Evolutionary conservation across 1,140 invertebrate species (phyloP).

Genomic region (Eueides isabella): DNA sequence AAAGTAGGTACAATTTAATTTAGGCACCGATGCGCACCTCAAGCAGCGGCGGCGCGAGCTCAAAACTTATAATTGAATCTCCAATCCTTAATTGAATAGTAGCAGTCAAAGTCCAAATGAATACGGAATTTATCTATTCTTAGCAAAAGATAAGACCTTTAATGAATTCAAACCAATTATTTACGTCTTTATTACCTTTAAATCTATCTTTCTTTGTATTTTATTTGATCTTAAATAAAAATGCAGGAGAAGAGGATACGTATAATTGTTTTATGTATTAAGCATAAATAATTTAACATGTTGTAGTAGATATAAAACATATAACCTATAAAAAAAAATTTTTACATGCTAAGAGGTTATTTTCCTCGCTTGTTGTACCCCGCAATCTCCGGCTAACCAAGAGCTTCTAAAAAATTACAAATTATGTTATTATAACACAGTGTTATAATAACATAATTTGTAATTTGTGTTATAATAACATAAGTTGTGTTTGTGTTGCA

Average conservation of each 20-base stretch:
- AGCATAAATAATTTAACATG: background rate
- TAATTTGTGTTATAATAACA: no score
- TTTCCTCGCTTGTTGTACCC: no score
- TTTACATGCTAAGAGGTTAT: no score
- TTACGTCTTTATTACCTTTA: conserved; percentile 12
- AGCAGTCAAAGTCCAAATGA: conserved; percentile 62
- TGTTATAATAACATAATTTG: no score
- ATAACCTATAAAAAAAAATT: no score
- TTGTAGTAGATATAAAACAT: background rate
- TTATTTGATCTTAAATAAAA: conserved; percentile 14
- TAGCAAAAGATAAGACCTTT: conserved; percentile 25
- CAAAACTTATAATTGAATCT: conserved; percentile 71
- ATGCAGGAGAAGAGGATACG: background rate
- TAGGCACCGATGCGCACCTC: conserved; percentile 52
- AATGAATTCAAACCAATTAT: conserved; percentile 23
- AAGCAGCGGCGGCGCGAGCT: conserved; percentile 46
- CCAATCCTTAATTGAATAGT: conserved; percentile 66
- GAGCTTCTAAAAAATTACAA: no score
- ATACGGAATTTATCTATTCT: conserved; percentile 45
- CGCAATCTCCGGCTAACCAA: no score
- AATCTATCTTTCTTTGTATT: background rate
- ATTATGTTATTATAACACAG: no score
- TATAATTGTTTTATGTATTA: background rate
- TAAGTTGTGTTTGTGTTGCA: no score
- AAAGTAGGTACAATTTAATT: conserved; percentile 54